Evolutionary conservation across 2,888 invertebrate genomes (phyloP).

Genomic region (Drosophila robusta): DNA sequence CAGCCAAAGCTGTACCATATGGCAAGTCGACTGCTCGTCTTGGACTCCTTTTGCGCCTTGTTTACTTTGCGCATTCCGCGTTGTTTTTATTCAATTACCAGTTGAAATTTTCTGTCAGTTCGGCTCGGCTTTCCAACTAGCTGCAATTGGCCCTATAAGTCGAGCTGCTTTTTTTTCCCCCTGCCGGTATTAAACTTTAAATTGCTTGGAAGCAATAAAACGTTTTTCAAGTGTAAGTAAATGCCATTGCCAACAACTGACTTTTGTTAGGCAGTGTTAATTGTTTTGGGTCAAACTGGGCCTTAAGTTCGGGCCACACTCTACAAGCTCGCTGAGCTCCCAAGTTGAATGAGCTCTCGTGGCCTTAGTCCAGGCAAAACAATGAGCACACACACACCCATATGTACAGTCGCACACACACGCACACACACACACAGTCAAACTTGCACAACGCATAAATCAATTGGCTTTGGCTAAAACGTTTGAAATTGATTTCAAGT

Average conservation of each 20-base stretch:
- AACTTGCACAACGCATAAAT: constrained; percentile 62
- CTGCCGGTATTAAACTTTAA: constrained; percentile 64
- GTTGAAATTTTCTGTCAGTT: constrained; percentile 50
- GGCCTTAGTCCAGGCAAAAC: constrained; percentile 46
- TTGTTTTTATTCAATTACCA: constrained; percentile 77
- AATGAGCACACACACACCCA: constrained; percentile 28
- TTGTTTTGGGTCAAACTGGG: constrained; percentile 53
- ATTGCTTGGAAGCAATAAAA: constrained; percentile 82
- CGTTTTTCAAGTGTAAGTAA: constrained; percentile 77
- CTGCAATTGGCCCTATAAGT: constrained; percentile 45
- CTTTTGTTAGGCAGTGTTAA: constrained; percentile 66
- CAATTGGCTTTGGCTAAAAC: constrained; percentile 78
- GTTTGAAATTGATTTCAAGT: constrained; percentile 78
- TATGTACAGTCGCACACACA: constrained; percentile 17
- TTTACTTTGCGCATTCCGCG: constrained; percentile 55
- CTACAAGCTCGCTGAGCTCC: constrained; percentile 45
- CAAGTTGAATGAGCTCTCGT: constrained; percentile 43
- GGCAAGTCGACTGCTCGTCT: constrained; percentile 9
- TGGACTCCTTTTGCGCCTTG: constrained; percentile 39
- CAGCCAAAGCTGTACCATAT: constrained; percentile 35
- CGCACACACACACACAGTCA: constrained; percentile 29
- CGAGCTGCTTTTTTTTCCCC: constrained; percentile 42
- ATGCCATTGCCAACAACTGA: constrained; percentile 38
- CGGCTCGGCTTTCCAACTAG: constrained; percentile 29
- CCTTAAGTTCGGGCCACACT: constrained; percentile 1